Percentiles rank a stretch among this genome's conserved stretches.
These are phyloP conservation scores for Neotoxoptera formosana DNA, from an alignment of 1,140 invertebrate genomes.

Conservation along the genomic window DNA sequence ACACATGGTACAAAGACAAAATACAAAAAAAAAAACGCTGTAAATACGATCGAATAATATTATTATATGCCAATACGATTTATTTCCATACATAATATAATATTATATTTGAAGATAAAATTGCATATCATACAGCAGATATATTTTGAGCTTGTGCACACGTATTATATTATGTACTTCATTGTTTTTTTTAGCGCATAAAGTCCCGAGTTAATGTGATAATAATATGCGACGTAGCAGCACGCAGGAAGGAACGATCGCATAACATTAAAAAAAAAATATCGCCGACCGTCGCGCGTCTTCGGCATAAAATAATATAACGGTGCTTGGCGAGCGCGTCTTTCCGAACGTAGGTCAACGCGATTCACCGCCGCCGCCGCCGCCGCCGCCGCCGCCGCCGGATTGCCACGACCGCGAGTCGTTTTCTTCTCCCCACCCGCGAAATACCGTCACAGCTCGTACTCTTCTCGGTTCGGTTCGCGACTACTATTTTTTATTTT, in stretches of 20 bases:
- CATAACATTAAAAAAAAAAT: conserved; percentile 19
- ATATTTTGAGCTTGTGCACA: no score
- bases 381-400: neutral
- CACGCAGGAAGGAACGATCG: neutral
- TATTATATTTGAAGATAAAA: no score
- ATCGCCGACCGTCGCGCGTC: neutral
- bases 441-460: neutral
- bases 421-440: conserved; percentile 9
- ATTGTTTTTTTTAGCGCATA: no score
- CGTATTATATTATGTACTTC: no score
- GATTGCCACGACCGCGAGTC: conserved; percentile 11
- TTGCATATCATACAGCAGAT: no score
- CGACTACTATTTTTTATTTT: neutral
- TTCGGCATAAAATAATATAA: no score
- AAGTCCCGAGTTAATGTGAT: no score
- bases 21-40: no score
- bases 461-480: neutral
- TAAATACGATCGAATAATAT: no score
- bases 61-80: no score
- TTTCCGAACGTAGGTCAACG: conserved; percentile 52
- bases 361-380: conserved; percentile 39
- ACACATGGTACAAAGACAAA: no score
- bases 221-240: neutral
- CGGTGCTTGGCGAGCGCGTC: conserved; percentile 37
- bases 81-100: no score